These are phyloP conservation scores for Ptychodera flava DNA, from an alignment of 35 echinoderm and acorn worm species.

Conservation along the genomic window DNA sequence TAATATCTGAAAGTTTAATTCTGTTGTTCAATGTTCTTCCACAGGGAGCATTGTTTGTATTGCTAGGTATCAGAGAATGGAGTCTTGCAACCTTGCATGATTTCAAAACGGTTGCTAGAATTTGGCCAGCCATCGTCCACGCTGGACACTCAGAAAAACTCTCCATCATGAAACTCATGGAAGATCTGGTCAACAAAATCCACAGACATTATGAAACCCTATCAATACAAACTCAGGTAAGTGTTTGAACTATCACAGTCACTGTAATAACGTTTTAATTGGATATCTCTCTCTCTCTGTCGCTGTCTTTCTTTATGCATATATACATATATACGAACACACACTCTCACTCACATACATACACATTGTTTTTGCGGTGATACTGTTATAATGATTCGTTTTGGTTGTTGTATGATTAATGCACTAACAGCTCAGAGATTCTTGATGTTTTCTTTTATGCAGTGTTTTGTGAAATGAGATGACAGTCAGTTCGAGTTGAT, in stretches of 20 bases:
- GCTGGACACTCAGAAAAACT: slow-evolving; percentile 97
- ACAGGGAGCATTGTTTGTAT: slow-evolving; percentile 79
- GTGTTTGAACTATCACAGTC: too few relatives aligned
- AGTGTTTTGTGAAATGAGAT: too few relatives aligned
- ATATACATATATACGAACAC: not conserved
- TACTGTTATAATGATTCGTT: too few relatives aligned
- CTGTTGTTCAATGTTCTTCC: too few relatives aligned
- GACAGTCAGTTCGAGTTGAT: too few relatives aligned
- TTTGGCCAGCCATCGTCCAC: slow-evolving; percentile 73
- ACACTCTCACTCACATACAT: not conserved
- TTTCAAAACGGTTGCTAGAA: slow-evolving; percentile 54
- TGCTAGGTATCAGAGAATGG: slow-evolving; percentile 35
- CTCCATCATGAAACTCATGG: slow-evolving; percentile 85
- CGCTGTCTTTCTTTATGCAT: not conserved
- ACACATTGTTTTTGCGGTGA: too few relatives aligned
- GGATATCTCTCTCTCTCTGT: too few relatives aligned
- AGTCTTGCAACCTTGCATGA: slow-evolving; percentile 24
- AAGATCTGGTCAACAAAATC: slow-evolving; percentile 52
- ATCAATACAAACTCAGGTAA: slow-evolving; percentile 48
- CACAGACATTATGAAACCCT: slow-evolving; percentile 59
- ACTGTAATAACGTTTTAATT: too few relatives aligned
- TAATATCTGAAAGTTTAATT: too few relatives aligned
- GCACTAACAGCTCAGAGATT: too few relatives aligned
- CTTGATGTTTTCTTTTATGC: too few relatives aligned
- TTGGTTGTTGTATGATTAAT: too few relatives aligned